A percentile compares a stretch with the other conserved stretches of the same genome.
Conservation (phyloP, 2,888 invertebrate species). For the Celastrina argiolus region DNA sequence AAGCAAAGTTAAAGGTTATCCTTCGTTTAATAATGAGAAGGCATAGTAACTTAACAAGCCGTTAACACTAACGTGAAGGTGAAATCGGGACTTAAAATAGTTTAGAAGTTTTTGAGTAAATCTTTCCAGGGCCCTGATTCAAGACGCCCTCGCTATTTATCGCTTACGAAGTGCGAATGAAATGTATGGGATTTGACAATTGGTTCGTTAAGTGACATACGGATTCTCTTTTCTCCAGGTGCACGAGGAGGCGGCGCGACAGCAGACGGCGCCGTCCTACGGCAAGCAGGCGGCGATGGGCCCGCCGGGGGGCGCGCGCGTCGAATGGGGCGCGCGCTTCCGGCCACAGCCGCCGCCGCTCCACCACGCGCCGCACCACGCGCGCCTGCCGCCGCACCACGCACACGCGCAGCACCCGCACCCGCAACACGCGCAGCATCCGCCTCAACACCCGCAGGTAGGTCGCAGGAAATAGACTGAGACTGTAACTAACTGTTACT, state of each 20-base stretch:
- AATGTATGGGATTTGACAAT: no score
- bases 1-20: no score
- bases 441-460: conserved; percentile 39
- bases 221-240: conserved; percentile 70
- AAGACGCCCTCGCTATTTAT: no score
- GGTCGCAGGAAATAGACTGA: not conserved
- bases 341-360: conserved; percentile 61
- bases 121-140: no score
- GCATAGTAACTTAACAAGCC: no score
- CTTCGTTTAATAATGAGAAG: no score
- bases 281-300: conserved; percentile 83
- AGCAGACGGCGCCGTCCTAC: conserved; percentile 90
- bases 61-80: no score
- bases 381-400: conserved; percentile 73
- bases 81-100: not conserved
- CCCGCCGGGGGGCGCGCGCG: conserved; percentile 48
- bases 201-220: not conserved
- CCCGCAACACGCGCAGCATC: conserved; percentile 36
- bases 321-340: conserved; percentile 41
- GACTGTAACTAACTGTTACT: no score
- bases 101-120: not conserved
- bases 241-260: conserved; percentile 94
- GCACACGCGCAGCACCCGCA: conserved; percentile 61
- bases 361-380: conserved; percentile 82
- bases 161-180: no score